phyloP scores from a whole-genome alignment of 1,140 invertebrate genomes.

The Micrasema minimum region DNA sequence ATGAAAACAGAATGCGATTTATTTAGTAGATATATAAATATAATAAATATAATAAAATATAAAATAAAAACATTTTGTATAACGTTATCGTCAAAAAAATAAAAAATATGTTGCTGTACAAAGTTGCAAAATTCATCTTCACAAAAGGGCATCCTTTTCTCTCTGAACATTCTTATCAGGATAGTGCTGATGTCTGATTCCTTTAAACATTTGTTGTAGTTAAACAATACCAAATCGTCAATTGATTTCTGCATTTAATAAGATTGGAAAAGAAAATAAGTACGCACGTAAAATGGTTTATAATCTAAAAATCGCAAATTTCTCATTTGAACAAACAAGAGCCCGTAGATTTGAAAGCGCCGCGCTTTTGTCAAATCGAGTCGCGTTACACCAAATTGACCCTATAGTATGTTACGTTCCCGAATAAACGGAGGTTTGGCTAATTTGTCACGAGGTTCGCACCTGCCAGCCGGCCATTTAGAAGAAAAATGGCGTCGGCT shows the following conservation, averaged over 20 bases:
- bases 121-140: too few species aligned
- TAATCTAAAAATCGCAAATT: too few species aligned
- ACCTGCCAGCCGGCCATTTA: slow-evolving; percentile 45
- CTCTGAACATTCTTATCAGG: too few species aligned
- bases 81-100: neutral
- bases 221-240: neutral
- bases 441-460: slow-evolving; percentile 49
- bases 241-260: neutral
- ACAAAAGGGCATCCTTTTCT: too few species aligned
- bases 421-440: slow-evolving; percentile 17
- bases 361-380: neutral
- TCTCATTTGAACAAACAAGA: too few species aligned
- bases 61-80: too few species aligned
- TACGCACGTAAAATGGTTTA: too few species aligned
- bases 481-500: slow-evolving; percentile 48
- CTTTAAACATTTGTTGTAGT: neutral
- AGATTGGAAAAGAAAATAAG: neutral
- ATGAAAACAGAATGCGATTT: too few species aligned
- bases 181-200: neutral
- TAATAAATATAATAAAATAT: too few species aligned
- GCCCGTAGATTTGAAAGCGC: too few species aligned
- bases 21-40: too few species aligned
- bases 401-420: slow-evolving; percentile 22
- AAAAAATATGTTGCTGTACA: neutral
- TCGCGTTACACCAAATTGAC: slow-evolving; percentile 17